Conservation (phyloP, 1,140 invertebrate genomes). For the Dreissena polymorpha region DNA sequence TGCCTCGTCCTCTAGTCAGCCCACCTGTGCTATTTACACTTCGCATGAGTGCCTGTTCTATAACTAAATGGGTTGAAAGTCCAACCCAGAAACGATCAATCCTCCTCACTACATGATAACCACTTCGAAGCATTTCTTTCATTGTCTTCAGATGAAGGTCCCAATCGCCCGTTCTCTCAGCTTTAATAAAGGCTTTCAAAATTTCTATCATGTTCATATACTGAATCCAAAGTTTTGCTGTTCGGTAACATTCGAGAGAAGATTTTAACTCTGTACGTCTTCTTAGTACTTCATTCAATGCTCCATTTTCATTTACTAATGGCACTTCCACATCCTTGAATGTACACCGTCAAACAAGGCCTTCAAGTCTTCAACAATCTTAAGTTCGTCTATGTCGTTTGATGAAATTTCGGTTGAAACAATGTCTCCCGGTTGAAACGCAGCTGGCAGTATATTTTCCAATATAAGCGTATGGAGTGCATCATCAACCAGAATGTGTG, state of each 20-base stretch:
- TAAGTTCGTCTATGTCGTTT: not conserved
- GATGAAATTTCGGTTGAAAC: not conserved
- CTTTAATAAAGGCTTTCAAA: too few relatives aligned
- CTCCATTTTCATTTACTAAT: too few relatives aligned
- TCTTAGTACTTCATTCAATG: too few relatives aligned
- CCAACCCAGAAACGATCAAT: slow-evolving; percentile 5
- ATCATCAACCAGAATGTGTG: too few relatives aligned
- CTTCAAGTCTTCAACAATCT: too few relatives aligned
- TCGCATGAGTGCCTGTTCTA: slow-evolving; percentile 1
- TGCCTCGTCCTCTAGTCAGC: slow-evolving; percentile 1
- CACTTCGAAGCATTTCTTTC: slow-evolving; percentile 34
- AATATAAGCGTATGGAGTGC: not conserved
- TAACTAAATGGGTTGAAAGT: slow-evolving; percentile 2
- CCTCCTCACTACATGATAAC: not conserved
- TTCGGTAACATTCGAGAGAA: too few relatives aligned
- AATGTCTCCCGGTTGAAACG: not conserved
- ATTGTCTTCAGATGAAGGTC: not conserved
- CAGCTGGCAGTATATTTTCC: not conserved
- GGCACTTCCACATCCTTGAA: too few relatives aligned
- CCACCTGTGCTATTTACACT: not conserved
- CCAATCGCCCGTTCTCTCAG: slow-evolving; percentile 60
- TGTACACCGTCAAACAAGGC: too few relatives aligned
- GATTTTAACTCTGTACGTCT: too few relatives aligned
- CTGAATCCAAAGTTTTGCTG: too few relatives aligned
- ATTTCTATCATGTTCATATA: too few relatives aligned